These are phyloP conservation scores for Notospermus geniculatus DNA, from an alignment of 1,140 invertebrate genomes.

Conservation along the genomic window DNA sequence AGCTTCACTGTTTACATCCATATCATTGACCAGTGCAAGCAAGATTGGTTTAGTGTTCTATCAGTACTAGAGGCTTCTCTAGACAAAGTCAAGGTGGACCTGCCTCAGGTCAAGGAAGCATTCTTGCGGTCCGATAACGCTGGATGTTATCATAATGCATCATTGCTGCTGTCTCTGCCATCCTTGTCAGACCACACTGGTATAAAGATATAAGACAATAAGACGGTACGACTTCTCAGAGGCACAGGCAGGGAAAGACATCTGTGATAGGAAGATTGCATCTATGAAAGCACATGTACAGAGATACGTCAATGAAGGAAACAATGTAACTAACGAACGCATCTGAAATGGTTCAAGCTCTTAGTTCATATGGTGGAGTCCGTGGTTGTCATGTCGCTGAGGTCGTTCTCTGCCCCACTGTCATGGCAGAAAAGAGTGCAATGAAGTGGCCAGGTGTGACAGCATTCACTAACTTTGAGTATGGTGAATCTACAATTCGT, in stretches of 20 bases:
- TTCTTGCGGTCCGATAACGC: slow-evolving; percentile 4
- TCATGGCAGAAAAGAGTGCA: no score
- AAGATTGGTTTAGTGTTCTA: no score
- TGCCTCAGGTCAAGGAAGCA: neutral
- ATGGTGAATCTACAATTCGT: no score
- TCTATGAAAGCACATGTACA: slow-evolving; percentile 1
- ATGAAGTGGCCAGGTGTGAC: no score
- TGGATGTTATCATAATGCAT: slow-evolving; percentile 3
- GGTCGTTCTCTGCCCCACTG: no score
- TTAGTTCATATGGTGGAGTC: slow-evolving; percentile 1
- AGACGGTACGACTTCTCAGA: slow-evolving; percentile 4
- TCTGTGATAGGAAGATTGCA: slow-evolving; percentile 5
- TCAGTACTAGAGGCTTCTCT: no score
- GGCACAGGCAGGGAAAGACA: slow-evolving; percentile 5
- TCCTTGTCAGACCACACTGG: neutral
- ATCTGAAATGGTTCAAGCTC: neutral
- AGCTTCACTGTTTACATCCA: no score
- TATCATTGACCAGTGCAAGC: no score
- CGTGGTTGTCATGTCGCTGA: no score
- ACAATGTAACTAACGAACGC: neutral
- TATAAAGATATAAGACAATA: no score
- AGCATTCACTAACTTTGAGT: no score
- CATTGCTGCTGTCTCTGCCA: neutral
- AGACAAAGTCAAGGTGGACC: neutral
- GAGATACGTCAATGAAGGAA: slow-evolving; percentile 2